phyloP scores from a whole-genome alignment of 2,113 vertebrate genomes.

The Opisthocomus hoazin region DNA sequence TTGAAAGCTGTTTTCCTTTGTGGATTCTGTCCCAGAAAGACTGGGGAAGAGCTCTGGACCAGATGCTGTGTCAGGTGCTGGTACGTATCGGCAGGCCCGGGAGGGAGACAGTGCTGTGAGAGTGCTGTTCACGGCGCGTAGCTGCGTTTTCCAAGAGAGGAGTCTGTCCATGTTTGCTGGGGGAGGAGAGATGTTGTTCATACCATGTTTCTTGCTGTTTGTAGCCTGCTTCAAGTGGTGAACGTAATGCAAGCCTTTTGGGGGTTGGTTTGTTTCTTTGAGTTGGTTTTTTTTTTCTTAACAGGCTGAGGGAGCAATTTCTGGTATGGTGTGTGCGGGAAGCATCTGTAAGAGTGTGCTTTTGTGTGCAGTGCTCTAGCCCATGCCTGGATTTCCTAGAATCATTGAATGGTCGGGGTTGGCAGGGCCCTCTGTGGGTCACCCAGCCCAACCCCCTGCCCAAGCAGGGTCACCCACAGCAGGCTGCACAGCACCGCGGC shows the following conservation, averaged over 20 bases:
- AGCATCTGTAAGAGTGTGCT: background rate
- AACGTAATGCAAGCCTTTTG: background rate
- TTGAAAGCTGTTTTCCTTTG: constrained; percentile 1
- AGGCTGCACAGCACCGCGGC: no score
- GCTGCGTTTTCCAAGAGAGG: background rate
- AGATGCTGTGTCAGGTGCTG: background rate
- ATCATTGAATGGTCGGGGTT: no score
- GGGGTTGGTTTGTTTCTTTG: no score
- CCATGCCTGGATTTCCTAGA: background rate
- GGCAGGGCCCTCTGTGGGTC: no score
- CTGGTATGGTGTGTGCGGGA: background rate
- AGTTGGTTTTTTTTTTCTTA: no score
- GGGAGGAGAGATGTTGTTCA: background rate
- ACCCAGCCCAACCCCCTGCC: no score
- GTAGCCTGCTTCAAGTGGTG: background rate
- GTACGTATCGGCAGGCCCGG: background rate
- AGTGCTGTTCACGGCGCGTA: background rate
- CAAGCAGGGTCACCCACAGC: no score
- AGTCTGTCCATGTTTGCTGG: rapidly evolving
- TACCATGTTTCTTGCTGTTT: background rate
- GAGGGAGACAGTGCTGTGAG: background rate
- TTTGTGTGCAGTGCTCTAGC: background rate
- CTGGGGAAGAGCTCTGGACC: background rate
- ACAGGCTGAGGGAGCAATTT: background rate
- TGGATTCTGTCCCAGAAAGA: background rate